Percentiles rank a stretch among this genome's conserved stretches.
Evolutionary conservation across 2,113 vertebrate genomes (phyloP).

Genomic region (Scytalopus superciliaris): DNA sequence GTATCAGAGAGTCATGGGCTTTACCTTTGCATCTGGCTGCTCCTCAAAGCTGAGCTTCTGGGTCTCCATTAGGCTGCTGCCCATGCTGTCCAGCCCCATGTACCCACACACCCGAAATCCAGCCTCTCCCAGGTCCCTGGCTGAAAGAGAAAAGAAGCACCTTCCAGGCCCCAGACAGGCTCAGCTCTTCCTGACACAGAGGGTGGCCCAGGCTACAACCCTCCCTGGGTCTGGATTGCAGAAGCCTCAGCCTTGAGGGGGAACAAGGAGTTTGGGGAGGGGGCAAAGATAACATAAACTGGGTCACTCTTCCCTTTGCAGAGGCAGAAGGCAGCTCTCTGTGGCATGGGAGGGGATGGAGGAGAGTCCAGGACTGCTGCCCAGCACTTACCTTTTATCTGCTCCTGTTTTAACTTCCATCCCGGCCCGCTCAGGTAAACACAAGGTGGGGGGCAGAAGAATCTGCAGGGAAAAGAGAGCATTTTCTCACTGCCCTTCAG

Average conservation of each 20-base stretch:
- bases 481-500: background rate
- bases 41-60: constrained; percentile 91
- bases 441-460: constrained; percentile 95
- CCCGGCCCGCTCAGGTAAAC: constrained; percentile 87
- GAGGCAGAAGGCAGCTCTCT: background rate
- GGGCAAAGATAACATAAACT: background rate
- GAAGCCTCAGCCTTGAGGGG: background rate
- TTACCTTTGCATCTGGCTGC: constrained; percentile 82
- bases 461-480: constrained; percentile 70
- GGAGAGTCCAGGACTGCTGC: background rate
- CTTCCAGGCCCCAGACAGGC: background rate
- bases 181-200: fast-evolving
- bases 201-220: background rate
- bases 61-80: constrained; percentile 79
- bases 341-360: fast-evolving
- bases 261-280: background rate
- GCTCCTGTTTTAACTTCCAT: constrained; percentile 86
- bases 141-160: constrained; percentile 49
- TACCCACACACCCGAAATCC: constrained; percentile 81
- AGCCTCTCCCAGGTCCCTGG: constrained; percentile 70
- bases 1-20: background rate
- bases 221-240: background rate
- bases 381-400: constrained; percentile 79
- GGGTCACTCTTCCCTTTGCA: background rate
- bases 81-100: constrained; percentile 89